Evolutionary conservation across 2,113 vertebrate species (phyloP).

Genomic region (Triplophysa siluroides): DNA sequence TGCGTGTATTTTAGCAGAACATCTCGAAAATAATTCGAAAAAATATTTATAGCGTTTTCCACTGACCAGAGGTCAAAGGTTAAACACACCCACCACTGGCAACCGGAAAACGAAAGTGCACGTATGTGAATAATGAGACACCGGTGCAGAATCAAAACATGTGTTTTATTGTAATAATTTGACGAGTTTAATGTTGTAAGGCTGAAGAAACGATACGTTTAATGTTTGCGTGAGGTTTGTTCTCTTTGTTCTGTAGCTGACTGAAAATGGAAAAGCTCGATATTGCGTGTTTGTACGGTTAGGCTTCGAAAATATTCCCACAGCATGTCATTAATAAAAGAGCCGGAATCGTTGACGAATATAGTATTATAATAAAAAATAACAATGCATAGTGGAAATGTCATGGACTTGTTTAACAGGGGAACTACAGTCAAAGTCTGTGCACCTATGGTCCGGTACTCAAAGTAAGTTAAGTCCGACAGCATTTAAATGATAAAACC

Average conservation of each 20-base stretch:
- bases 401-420: constrained; percentile 86
- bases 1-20: neutral
- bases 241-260: too few relatives aligned
- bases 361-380: neutral
- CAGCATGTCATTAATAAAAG: neutral
- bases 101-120: neutral
- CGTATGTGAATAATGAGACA: neutral
- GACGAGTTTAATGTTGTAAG: neutral
- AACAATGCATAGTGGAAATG: constrained; percentile 43
- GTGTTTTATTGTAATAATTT: neutral
- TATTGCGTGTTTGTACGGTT: neutral
- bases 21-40: neutral
- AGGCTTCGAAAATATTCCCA: neutral
- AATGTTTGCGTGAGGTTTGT: neutral
- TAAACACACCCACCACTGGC: constrained; percentile 10
- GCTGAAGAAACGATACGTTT: neutral
- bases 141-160: neutral
- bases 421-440: constrained; percentile 86
- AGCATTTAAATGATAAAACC: too few relatives aligned
- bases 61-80: neutral
- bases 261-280: neutral
- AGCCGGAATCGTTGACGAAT: neutral
- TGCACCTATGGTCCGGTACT: constrained; percentile 97
- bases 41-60: neutral
- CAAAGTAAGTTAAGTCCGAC: constrained; percentile 83